phyloP scores from a whole-genome alignment of 2,113 vertebrate genomes.

The Bambusicola thoracicus region DNA sequence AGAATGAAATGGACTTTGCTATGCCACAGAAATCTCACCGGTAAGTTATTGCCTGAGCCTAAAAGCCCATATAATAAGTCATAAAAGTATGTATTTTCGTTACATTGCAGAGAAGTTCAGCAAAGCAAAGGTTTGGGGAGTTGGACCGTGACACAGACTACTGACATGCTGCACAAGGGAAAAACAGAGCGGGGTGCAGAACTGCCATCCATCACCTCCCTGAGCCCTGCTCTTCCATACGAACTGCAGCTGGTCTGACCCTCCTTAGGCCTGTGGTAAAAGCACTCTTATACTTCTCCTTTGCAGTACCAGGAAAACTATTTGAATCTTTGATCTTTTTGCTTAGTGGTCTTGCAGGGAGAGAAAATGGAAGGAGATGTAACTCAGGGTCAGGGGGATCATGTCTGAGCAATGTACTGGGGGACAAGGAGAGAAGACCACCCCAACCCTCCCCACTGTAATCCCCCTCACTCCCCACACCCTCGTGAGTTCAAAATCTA shows the following conservation, averaged over 20 bases:
- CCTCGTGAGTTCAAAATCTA: accelerated
- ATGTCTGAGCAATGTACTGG: accelerated
- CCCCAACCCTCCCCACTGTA: background rate
- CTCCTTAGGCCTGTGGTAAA: background rate
- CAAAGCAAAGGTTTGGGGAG: background rate
- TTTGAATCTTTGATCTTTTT: background rate
- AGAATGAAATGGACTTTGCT: background rate
- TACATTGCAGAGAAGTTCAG: background rate
- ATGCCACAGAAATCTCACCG: background rate
- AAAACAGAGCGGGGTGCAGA: background rate
- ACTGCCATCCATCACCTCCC: background rate
- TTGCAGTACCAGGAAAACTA: background rate
- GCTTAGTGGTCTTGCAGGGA: background rate
- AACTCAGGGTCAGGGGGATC: accelerated
- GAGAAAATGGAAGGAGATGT: accelerated
- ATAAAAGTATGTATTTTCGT: background rate
- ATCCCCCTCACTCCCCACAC: background rate
- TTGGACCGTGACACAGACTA: background rate
- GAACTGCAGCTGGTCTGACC: background rate
- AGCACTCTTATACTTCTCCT: background rate
- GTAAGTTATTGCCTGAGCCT: background rate
- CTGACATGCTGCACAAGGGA: accelerated
- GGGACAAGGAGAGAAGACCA: background rate
- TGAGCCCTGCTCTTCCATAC: background rate
- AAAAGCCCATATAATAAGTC: background rate